These are phyloP conservation scores for Pseudolaguvia tuberculata DNA, from an alignment of 2,113 vertebrate species.

Conservation along the genomic window DNA sequence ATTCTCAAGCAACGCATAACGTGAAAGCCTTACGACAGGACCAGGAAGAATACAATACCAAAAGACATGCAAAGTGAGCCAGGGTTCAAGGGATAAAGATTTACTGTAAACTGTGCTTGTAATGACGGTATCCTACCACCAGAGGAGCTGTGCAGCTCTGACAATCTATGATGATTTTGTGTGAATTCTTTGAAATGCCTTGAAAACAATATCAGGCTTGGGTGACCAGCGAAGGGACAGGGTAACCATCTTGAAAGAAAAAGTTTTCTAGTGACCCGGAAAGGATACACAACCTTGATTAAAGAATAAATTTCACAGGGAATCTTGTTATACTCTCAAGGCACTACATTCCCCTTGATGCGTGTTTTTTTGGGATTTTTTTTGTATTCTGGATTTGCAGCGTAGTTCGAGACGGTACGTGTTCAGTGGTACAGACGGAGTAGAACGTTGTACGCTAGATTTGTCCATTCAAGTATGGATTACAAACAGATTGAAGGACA, in stretches of 20 bases:
- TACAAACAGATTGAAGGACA: background rate
- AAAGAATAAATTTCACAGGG: conserved; percentile 50
- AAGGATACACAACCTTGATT: background rate
- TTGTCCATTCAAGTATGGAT: background rate
- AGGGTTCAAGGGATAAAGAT: background rate
- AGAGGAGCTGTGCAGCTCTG: background rate
- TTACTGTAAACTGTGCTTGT: conserved; percentile 28
- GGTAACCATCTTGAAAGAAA: background rate
- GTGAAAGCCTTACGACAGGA: background rate
- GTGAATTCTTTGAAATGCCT: background rate
- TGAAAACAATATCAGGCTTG: conserved; percentile 19
- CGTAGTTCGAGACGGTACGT: conserved; percentile 54
- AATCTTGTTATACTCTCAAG: conserved; percentile 75
- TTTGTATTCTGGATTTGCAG: conserved; percentile 34
- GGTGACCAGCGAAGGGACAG: background rate
- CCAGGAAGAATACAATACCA: background rate
- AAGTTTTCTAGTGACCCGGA: background rate
- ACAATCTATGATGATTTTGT: background rate
- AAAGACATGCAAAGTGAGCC: conserved; percentile 25
- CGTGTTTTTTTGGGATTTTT: too few relatives aligned
- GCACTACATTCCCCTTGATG: conserved; percentile 74
- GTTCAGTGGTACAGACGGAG: conserved; percentile 53
- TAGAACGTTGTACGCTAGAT: conserved; percentile 18
- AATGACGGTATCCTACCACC: background rate
- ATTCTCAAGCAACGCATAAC: conserved; percentile 10